phyloP scores from a whole-genome alignment of 2,113 vertebrate genomes.

The Pogona vitticeps region DNA sequence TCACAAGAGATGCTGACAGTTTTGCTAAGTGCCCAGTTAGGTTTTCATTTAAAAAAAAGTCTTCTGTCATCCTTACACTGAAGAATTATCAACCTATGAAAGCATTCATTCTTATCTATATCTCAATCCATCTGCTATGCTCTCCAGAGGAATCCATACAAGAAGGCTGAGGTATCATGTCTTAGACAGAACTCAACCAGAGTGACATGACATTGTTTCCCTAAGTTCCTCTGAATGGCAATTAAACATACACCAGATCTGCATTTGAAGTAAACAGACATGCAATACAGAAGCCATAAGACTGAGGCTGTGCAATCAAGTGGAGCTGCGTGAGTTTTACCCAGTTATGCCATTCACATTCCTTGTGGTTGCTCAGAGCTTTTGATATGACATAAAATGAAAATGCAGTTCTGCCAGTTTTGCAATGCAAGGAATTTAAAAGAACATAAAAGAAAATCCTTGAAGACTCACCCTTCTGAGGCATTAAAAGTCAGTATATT shows the following conservation, averaged over 20 bases:
- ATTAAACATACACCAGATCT: conserved; percentile 69
- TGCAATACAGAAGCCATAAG: conserved; percentile 74
- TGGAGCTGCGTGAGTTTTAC: conserved; percentile 68
- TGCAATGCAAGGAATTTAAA: conserved; percentile 75
- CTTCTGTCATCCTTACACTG: conserved; percentile 18
- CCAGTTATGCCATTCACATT: conserved; percentile 76
- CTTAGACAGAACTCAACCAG: conserved; percentile 61
- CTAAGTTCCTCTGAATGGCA: conserved; percentile 65
- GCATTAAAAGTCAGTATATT: conserved; percentile 50
- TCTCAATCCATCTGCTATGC: conserved; percentile 72
- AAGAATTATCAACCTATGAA: conserved; percentile 26
- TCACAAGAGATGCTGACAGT: conserved; percentile 31
- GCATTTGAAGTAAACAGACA: conserved; percentile 70
- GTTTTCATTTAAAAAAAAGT: background rate
- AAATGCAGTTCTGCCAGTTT: conserved; percentile 78
- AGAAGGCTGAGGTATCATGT: conserved; percentile 60
- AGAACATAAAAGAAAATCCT: conserved; percentile 85
- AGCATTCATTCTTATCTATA: conserved; percentile 55
- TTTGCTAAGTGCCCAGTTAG: accelerated
- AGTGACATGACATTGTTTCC: conserved; percentile 54
- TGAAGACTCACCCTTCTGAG: conserved; percentile 60
- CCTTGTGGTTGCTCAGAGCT: conserved; percentile 75
- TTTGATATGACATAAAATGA: conserved; percentile 73
- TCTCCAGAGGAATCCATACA: conserved; percentile 63
- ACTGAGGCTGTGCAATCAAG: conserved; percentile 69